These are phyloP conservation scores for Thymelicus acteon DNA, from an alignment of 2,888 invertebrate genomes.

Conservation along the genomic window DNA sequence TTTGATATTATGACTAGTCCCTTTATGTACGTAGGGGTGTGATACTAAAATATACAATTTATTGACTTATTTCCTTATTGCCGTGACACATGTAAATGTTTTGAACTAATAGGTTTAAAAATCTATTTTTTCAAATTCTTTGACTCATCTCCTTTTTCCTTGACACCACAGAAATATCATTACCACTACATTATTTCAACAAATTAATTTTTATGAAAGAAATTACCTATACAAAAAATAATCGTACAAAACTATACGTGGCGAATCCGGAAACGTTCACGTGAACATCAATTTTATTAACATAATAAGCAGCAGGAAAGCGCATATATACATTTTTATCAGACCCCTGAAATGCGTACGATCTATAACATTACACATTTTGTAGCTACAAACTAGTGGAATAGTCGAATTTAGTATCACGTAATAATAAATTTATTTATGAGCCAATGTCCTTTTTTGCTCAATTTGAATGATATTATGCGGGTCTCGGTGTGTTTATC, in stretches of 20 bases:
- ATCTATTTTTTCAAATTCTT: too few relatives aligned
- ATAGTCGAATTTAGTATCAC: slow-evolving; percentile 50
- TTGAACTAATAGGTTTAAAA: too few relatives aligned
- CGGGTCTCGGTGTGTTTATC: slow-evolving; percentile 24
- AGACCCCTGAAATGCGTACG: slow-evolving; percentile 42
- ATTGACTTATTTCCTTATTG: too few relatives aligned
- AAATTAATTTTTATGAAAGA: too few relatives aligned
- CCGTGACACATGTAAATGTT: too few relatives aligned
- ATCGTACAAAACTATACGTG: neutral
- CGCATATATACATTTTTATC: slow-evolving; percentile 54
- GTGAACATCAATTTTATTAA: slow-evolving; percentile 37
- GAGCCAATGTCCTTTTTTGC: slow-evolving; percentile 22
- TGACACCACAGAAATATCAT: too few relatives aligned
- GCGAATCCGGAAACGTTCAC: slow-evolving; percentile 9
- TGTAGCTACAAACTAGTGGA: slow-evolving; percentile 31
- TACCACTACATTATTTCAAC: too few relatives aligned
- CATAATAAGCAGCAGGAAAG: slow-evolving; percentile 43
- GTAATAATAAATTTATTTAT: slow-evolving; percentile 43
- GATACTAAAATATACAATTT: too few relatives aligned
- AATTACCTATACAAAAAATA: too few relatives aligned
- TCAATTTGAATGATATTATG: slow-evolving; percentile 21
- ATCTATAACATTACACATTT: slow-evolving; percentile 22
- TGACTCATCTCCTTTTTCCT: too few relatives aligned
- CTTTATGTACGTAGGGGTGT: too few relatives aligned
- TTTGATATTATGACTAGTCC: too few relatives aligned